Evolutionary conservation across 2,888 invertebrate species (phyloP).

Genomic region (Parnassius glacialis): DNA sequence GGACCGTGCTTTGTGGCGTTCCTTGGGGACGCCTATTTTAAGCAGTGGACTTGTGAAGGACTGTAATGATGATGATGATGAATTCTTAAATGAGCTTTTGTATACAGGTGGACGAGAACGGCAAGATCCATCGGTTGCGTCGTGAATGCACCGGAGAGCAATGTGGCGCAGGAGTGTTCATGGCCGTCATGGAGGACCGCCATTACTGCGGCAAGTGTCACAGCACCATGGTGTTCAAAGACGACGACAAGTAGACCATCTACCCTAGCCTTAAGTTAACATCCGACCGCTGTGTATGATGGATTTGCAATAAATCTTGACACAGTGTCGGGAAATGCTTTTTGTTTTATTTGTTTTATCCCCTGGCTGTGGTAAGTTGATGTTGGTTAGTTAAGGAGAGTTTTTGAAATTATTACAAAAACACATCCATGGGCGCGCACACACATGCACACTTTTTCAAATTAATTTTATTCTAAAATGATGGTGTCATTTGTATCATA

Average conservation of each 20-base stretch:
- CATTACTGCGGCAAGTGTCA: constrained; percentile 99
- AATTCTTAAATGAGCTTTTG: neutral
- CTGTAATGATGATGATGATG: too few relatives aligned
- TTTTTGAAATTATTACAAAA: too few relatives aligned
- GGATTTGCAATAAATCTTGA: constrained; percentile 81
- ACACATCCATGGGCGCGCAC: too few relatives aligned
- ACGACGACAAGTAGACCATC: constrained; percentile 88
- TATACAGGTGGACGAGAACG: constrained; percentile 97
- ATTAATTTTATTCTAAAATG: too few relatives aligned
- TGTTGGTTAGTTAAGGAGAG: neutral
- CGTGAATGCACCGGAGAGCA: constrained; percentile 98
- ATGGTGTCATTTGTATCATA: too few relatives aligned
- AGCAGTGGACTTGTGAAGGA: too few relatives aligned
- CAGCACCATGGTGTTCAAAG: constrained; percentile 97
- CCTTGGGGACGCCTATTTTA: too few relatives aligned
- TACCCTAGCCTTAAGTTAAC: constrained; percentile 43
- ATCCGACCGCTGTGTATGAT: constrained; percentile 77
- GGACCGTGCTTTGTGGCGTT: too few relatives aligned
- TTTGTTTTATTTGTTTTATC: constrained; percentile 47
- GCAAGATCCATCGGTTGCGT: constrained; percentile 97
- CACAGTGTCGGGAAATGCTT: constrained; percentile 69
- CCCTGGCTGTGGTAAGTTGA: constrained; percentile 26
- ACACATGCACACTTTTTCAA: too few relatives aligned
- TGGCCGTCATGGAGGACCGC: constrained; percentile 99
- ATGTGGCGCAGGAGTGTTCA: constrained; percentile 99